These are phyloP conservation scores for Tadarida brasiliensis DNA, from an alignment of 2,797 vertebrate genomes.

Conservation along the genomic window DNA sequence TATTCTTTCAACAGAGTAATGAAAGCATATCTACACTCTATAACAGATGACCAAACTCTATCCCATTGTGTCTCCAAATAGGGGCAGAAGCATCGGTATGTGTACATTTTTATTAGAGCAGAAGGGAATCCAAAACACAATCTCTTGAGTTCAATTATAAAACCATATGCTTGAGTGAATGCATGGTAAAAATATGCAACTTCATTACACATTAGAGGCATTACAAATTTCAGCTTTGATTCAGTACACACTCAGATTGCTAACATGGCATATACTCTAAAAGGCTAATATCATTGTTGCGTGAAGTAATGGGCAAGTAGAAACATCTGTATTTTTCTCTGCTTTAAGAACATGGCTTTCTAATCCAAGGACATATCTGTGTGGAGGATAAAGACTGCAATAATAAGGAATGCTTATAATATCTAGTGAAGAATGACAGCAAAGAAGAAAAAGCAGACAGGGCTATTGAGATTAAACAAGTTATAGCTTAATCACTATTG, in stretches of 20 bases:
- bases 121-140: slow-evolving; percentile 70
- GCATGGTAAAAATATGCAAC: slow-evolving; percentile 69
- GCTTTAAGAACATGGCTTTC: slow-evolving; percentile 48
- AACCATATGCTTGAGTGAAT: slow-evolving; percentile 61
- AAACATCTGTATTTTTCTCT: slow-evolving; percentile 61
- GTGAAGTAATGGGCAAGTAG: slow-evolving; percentile 30
- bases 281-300: slow-evolving; percentile 40
- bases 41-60: slow-evolving; percentile 65
- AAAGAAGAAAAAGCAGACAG: slow-evolving; percentile 21
- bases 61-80: slow-evolving; percentile 52
- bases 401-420: slow-evolving; percentile 39
- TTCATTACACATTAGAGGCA: slow-evolving; percentile 71
- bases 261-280: slow-evolving; percentile 29
- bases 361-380: slow-evolving; percentile 16
- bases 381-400: not conserved
- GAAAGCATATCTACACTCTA: not conserved
- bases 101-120: slow-evolving; percentile 71
- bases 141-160: slow-evolving; percentile 67
- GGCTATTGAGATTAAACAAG: not conserved
- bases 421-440: not conserved
- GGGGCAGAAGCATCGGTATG: slow-evolving; percentile 28
- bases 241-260: slow-evolving; percentile 29
- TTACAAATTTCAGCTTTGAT: slow-evolving; percentile 70
- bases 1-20: slow-evolving; percentile 42
- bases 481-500: not conserved